A percentile compares a stretch with the other conserved stretches of the same genome.
Conservation (phyloP, 1,140 invertebrate species). For the Ips typographus region DNA sequence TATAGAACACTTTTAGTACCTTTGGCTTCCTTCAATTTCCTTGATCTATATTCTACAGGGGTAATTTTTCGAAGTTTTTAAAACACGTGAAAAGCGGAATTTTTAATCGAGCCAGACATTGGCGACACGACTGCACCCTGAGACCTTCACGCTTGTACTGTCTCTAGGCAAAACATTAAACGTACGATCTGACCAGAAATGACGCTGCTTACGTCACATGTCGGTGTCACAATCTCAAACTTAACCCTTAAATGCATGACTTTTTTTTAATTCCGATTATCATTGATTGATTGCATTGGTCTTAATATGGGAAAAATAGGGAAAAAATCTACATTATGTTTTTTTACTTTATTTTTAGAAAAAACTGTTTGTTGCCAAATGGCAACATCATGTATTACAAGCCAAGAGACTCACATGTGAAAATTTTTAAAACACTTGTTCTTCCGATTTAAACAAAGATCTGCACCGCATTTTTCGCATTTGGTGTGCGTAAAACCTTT, state of each 20-base stretch:
- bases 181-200: too few species aligned
- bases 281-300: not conserved
- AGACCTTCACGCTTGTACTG: too few species aligned
- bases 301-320: conserved; percentile 8
- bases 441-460: conserved; percentile 35
- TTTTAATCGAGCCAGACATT: too few species aligned
- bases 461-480: conserved; percentile 36
- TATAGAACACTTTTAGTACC: too few species aligned
- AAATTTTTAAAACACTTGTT: conserved; percentile 37
- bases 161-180: too few species aligned
- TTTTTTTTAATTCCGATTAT: not conserved
- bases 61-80: too few species aligned
- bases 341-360: conserved; percentile 1
- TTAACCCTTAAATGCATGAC: conserved; percentile 3
- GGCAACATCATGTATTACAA: not conserved
- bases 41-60: too few species aligned
- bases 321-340: conserved; percentile 8
- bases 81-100: too few species aligned
- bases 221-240: too few species aligned
- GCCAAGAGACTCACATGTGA: not conserved
- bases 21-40: too few species aligned
- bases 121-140: too few species aligned
- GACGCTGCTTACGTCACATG: too few species aligned
- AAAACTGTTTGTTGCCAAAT: conserved; percentile 19
- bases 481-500: conserved; percentile 28